phyloP scores from a whole-genome alignment of 2,888 invertebrate species.

The Oscheius sp. region DNA sequence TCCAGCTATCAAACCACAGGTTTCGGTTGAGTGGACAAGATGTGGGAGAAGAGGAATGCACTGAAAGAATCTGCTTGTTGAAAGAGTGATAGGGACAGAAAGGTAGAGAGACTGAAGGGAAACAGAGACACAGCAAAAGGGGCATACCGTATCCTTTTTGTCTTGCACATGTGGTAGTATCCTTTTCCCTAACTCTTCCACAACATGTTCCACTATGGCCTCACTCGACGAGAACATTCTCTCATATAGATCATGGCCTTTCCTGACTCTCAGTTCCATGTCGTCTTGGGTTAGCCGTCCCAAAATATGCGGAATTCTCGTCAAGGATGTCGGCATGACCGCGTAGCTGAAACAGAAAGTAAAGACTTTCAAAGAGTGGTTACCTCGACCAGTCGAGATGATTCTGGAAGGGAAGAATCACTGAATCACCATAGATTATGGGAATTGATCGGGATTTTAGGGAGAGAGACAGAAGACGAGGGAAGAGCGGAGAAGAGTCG shows the following conservation, averaged over 20 bases:
- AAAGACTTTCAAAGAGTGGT: background rate
- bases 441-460: constrained; percentile 34
- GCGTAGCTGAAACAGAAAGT: constrained; percentile 1
- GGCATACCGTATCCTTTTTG: background rate
- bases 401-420: constrained; percentile 38
- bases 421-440: constrained; percentile 31
- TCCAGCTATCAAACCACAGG: constrained; percentile 3
- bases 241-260: background rate
- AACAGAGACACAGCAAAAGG: background rate
- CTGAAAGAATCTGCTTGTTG: too few relatives aligned
- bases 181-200: background rate
- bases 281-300: constrained; percentile 8
- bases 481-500: constrained; percentile 25
- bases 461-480: constrained; percentile 27
- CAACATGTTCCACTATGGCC: background rate
- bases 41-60: too few relatives aligned
- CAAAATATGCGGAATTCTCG: constrained; percentile 20
- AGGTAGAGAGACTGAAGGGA: too few relatives aligned
- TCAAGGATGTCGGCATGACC: background rate
- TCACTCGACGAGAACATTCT: constrained; percentile 3
- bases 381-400: constrained; percentile 40
- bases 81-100: too few relatives aligned
- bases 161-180: constrained; percentile 1
- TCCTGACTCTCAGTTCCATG: background rate
- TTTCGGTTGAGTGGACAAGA: too few relatives aligned